phyloP scores from a whole-genome alignment of 2,888 invertebrate species.

The Griposia aprilina region DNA sequence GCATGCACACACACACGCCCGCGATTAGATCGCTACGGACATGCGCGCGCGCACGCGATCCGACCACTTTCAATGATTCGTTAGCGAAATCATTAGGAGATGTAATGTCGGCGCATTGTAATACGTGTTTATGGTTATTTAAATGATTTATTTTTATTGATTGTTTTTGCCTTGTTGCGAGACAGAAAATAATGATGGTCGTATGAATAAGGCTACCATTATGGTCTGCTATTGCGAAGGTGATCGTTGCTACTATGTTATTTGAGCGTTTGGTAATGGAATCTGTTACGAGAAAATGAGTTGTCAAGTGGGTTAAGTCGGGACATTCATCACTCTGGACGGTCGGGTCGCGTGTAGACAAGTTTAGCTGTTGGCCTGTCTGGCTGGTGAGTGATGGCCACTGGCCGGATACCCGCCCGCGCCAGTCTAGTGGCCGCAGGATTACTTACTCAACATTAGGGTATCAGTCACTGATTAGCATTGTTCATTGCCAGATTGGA shows the following conservation, averaged over 20 bases:
- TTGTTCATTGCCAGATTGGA: conserved; percentile 9
- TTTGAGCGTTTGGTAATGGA: conserved; percentile 88
- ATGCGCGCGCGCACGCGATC: conserved; percentile 87
- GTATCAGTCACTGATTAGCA: conserved; percentile 28
- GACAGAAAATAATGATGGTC: conserved; percentile 90
- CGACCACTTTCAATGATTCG: conserved; percentile 90
- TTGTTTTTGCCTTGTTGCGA: conserved; percentile 90
- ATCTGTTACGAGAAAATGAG: conserved; percentile 89
- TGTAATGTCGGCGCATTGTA: conserved; percentile 90
- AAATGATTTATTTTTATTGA: conserved; percentile 91
- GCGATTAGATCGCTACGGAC: conserved; percentile 78
- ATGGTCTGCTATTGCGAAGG: conserved; percentile 86
- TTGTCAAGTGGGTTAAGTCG: conserved; percentile 85
- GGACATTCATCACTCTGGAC: conserved; percentile 83
- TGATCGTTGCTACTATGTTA: conserved; percentile 86
- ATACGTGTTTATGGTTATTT: conserved; percentile 90
- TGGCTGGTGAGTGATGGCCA: conserved; percentile 61
- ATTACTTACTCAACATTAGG: conserved; percentile 40
- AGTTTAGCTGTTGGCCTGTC: conserved; percentile 60
- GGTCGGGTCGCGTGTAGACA: conserved; percentile 63
- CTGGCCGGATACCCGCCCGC: conserved; percentile 33
- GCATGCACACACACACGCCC: conserved; percentile 73
- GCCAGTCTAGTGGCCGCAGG: conserved; percentile 20
- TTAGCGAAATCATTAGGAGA: conserved; percentile 91
- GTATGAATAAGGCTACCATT: conserved; percentile 88